Base-by-base conservation (phyloP, 2,888 invertebrate species). In the Prionchulus punctatus region DNA sequence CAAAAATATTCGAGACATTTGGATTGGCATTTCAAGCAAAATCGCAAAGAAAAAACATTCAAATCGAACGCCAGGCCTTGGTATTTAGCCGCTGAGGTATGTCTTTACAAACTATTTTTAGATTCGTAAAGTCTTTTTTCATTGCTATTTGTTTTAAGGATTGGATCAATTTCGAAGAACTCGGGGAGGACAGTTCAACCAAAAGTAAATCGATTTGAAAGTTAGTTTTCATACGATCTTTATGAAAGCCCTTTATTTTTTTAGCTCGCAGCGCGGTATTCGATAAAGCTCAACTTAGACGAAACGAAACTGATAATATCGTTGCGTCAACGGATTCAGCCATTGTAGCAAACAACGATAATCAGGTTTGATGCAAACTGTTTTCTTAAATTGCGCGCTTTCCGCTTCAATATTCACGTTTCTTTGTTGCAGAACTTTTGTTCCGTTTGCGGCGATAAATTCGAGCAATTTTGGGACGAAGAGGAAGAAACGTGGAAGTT, bases 21-120 rank as follows among this genome's bases (percentile, higher is more conserved):
- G 59, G 96, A 98, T 76, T 96, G 96, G 94, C 98, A 98, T 76
- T 96, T 96, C 76, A 77, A 90, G 0, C 87, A 89, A 73, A 96
- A 96, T 76, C 77, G 89, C 1, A 79, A 84, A 55, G 89, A 88
- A 65, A 81, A 88, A 61, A 87, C 36, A 18, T 7, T 7, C n/a
- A 23, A 87, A 69, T 84, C 85, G 28, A 52, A 36, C 21, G 83
- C 83, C 30, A 77, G 92, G 1, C 81, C 82, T 66, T 92, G 91
- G 89, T 91, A 86, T 73, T 91, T 89, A 70, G 83, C 85, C 66
- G 62, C 70, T n/a, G 64, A 68, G 60, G 74, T 74, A 63, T 67
- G 48, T 30, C 2, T 54, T n/a, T n/a, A n/a, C n/a, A n/a, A n/a
- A n/a, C n/a, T n/a, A n/a, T n/a, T n/a, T n/a, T n/a, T n/a, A n/a